Evolutionary conservation across 2,888 invertebrate genomes (phyloP).

Genomic region (Cacoxenus indagator): DNA sequence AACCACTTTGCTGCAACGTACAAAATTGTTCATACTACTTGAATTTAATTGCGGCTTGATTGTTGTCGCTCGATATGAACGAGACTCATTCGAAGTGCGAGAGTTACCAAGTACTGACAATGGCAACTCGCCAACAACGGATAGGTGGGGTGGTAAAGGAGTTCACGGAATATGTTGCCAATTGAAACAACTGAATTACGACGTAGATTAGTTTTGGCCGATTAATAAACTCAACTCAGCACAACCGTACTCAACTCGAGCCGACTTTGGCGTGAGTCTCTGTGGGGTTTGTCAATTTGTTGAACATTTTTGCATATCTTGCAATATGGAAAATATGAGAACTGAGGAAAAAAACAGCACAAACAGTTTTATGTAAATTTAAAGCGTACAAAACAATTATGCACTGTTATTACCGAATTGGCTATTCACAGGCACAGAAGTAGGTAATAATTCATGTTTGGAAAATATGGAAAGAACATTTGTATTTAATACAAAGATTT

Average conservation of each 20-base stretch:
- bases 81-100: neutral
- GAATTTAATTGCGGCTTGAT: neutral
- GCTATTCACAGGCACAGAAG: neutral
- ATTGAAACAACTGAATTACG: neutral
- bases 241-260: no score
- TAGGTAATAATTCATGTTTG: neutral
- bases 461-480: neutral
- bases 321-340: neutral
- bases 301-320: neutral
- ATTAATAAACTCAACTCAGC: slow-evolving; percentile 1
- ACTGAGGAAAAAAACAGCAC: neutral
- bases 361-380: neutral
- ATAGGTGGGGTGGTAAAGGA: no score
- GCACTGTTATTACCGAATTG: neutral
- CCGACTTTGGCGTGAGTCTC: neutral
- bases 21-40: neutral
- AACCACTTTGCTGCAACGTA: no score
- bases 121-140: no score
- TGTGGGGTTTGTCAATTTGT: neutral
- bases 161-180: neutral
- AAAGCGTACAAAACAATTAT: neutral
- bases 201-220: neutral
- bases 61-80: slow-evolving; percentile 3
- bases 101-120: neutral
- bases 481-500: neutral